Evolutionary conservation across 2,797 vertebrate species (phyloP), one percentile per base, ranked within the genome.

Genomic region (Acrossocheilus wenchowensis): DNA sequence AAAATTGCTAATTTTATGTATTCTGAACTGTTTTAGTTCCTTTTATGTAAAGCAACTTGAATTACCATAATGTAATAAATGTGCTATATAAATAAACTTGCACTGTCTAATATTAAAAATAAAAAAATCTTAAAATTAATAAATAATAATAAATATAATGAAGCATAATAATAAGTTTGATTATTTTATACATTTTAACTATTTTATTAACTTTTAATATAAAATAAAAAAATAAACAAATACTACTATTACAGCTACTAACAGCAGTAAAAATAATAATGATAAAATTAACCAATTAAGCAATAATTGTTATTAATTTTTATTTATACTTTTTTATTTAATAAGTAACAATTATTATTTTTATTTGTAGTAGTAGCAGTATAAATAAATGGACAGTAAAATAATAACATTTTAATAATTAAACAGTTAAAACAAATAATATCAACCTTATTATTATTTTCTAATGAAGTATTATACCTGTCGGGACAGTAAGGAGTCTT

Each of bases 401-500:
- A 30, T 50, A 75, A 26, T 26, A 34, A 52, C 12, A 52, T 75
- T 52, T 50, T 36, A 41, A 23, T 78, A 39, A 54, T 78, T 14
- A 39, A n/a, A 36, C 3, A 78, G 11, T 78, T n/a, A 17, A 23
- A 62, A 23, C 4, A 21, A 34, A 34, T 52, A 54, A 23, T 21
- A 21, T 66, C 4, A 30, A 23, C 2, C 2, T 48, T 10, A 68
- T 36, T 2, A 34, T 2, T 19, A 87, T 7, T 34, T 17, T 68
- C 23, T 8, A 10, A 45, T 12, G 48, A 43, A 15, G 23, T 72
- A 19, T 43, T 95, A 88, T 88, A 99, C 98, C 96, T 0, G 96
- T 94, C 4, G 94, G 94, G 26, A 96, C 72, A 0, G 96, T 97
- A 89, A 96, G 94, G 77, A 99, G 96, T 36, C 96, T 96, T 66